These are phyloP conservation scores for Rutpela maculata DNA, from an alignment of 2,888 invertebrate genomes.

Conservation along the genomic window DNA sequence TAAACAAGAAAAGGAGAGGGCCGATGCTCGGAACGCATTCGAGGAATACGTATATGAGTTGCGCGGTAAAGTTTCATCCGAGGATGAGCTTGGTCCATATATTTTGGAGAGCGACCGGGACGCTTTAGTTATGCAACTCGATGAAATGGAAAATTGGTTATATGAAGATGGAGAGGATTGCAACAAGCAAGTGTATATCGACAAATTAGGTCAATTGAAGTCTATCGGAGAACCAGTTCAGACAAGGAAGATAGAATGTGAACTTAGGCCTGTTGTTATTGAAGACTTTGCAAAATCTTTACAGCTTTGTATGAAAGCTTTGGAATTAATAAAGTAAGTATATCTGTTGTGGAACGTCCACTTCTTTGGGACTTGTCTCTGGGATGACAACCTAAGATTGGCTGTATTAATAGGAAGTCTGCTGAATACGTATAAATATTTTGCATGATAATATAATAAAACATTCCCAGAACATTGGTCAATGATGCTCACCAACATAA, in stretches of 20 bases:
- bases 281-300: slow-evolving; percentile 88
- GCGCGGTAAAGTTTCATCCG: slow-evolving; percentile 84
- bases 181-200: slow-evolving; percentile 79
- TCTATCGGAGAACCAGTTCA: slow-evolving; percentile 93
- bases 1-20: slow-evolving; percentile 93
- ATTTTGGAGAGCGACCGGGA: slow-evolving; percentile 83
- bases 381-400: no score
- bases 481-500: no score
- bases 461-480: no score
- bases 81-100: slow-evolving; percentile 84
- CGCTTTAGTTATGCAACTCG: slow-evolving; percentile 81
- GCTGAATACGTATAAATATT: no score
- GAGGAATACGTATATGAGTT: slow-evolving; percentile 97
- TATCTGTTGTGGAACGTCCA: no score
- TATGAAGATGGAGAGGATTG: slow-evolving; percentile 98
- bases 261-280: slow-evolving; percentile 86
- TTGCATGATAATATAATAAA: no score
- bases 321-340: slow-evolving; percentile 81
- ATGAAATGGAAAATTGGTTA: slow-evolving; percentile 95
- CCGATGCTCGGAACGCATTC: slow-evolving; percentile 84
- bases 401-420: no score
- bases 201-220: slow-evolving; percentile 79
- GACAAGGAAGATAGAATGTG: slow-evolving; percentile 87
- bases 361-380: no score
- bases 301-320: slow-evolving; percentile 87